Base-by-base conservation (phyloP, 1,140 invertebrate genomes). In the Conus ventricosus region DNA sequence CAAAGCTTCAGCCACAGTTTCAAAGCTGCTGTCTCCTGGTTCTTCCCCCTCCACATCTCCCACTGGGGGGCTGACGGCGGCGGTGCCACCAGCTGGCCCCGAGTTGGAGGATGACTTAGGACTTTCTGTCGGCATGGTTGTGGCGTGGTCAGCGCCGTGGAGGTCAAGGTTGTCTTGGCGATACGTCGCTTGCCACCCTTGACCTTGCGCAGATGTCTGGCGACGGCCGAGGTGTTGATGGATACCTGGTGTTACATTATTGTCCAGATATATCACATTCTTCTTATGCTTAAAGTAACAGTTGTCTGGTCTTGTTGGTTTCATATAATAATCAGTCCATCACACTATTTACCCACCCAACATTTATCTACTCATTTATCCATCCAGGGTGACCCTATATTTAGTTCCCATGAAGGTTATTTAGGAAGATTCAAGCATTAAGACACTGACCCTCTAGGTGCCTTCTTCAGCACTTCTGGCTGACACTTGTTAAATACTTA, bases 1-100 rank as follows among this genome's bases (percentile, higher is more conserved):
- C 75, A 94, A 85, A 27, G 94, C 94, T 88, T 94, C 93, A 71
- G 94, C 94, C 17, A 94, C 93, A 20, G 93, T 94, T 63, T 94
- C 93, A 92, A 94, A 94, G 27, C 93, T 90, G 75, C 75, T 91
- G 78, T 88, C 88, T 17, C 67, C 85, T n/a, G 53, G 82, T 27
- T 51, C 80, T 55, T 90, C 87, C 13, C n/a, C 81, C 54, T 54
- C 83, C 2, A 84, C 71, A 5, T 85, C 85, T 39, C 67, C 53
- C 39, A 88, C 84, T 5, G 51, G 75, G 6, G n/a, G n/a, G 6
- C 55, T 39, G 25, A 39, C 55, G n/a, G 51, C 53, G 0, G 86
- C 89, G 23, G 39, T n/a, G 71, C 83, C 17, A 11, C 85, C 88
- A n/a, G 25, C 60, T 17, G 71, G 51, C 55, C 87, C 75, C 2